Conservation (phyloP, 2,797 vertebrate genomes). For the Rhynchonycteris naso region DNA sequence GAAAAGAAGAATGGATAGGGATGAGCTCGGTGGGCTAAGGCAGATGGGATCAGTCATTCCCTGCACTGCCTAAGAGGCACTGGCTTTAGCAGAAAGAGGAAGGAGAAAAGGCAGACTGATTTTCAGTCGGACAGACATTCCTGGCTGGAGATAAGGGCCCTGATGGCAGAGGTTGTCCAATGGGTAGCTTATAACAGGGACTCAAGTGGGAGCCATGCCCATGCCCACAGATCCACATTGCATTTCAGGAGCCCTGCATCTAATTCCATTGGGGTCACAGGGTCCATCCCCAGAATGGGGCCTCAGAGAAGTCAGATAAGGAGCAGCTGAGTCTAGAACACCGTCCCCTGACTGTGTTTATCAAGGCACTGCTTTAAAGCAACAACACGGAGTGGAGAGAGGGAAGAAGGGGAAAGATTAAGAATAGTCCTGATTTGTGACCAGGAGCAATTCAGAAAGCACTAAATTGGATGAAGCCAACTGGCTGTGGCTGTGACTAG, state of each 20-base stretch:
- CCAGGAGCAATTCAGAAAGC: slow-evolving; percentile 22
- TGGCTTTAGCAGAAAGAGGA: not conserved
- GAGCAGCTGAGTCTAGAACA: not conserved
- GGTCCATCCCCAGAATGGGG: not conserved
- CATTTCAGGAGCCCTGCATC: not conserved
- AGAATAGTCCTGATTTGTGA: slow-evolving; percentile 38
- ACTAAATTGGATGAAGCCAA: not conserved
- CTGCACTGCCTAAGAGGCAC: not conserved
- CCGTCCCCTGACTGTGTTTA: not conserved
- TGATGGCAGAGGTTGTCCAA: not conserved
- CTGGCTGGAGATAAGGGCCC: not conserved
- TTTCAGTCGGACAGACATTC: not conserved
- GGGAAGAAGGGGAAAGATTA: not conserved
- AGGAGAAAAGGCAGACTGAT: not conserved
- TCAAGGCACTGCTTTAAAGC: not conserved
- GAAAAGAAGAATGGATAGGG: not conserved
- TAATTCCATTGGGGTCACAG: not conserved
- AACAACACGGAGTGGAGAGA: not conserved
- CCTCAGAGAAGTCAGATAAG: not conserved
- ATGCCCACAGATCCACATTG: fast-evolving
- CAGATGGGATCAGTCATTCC: not conserved
- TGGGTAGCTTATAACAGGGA: not conserved
- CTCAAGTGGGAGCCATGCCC: not conserved
- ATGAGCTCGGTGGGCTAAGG: not conserved
- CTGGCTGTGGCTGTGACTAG: not conserved